Evolutionary conservation across 2,797 vertebrate species (phyloP), one percentile per base, ranked within the genome.

Genomic region (Pangasius macronema): DNA sequence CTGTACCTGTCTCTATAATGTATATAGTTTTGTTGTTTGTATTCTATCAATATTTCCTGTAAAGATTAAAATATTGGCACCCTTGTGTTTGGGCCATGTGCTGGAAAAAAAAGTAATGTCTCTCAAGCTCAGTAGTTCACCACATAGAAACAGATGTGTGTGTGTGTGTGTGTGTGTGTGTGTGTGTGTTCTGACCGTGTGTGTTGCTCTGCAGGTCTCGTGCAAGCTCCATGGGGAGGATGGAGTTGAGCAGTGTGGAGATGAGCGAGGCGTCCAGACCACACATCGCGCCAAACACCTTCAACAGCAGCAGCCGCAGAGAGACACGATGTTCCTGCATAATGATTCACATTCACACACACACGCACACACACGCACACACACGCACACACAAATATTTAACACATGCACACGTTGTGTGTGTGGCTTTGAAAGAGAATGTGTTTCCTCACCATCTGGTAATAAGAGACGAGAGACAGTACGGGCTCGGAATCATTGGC

Each of bases 221-320:
- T 0, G 98, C 98, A 91, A 99, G 96, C 94, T 99, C 99, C 97
- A 99, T 99, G 0, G 98, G 97, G 82, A 99, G 96, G 93, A 99
- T 97, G 0, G 98, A 99, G 85, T 97, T 99, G 46, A 99, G 97
- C 0, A 99, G 96, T 0, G 96, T 95, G 81, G 99, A 99, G 95
- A 99, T 98, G 84, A 99, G 93, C 0, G 97, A 94, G 0, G 97
- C 96, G 0, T 99, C 98, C 88, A 99, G 93, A 90, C 96, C 97
- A 91, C 99, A 99, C 97, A 99, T 98, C 61, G 98, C 98, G 7
- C 99, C 99, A 0, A 99, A 99, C 91, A 98, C 98, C 93, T 99
- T 99, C 88, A 99, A 94, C 82, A 99, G 96, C 93, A 99, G 94
- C 93, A 99, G 95, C 33, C 98, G 95, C 88, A 99, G 83, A 0